Evolutionary conservation across 2,888 invertebrate genomes (phyloP).

Genomic region (Chymomyza caudatula): DNA sequence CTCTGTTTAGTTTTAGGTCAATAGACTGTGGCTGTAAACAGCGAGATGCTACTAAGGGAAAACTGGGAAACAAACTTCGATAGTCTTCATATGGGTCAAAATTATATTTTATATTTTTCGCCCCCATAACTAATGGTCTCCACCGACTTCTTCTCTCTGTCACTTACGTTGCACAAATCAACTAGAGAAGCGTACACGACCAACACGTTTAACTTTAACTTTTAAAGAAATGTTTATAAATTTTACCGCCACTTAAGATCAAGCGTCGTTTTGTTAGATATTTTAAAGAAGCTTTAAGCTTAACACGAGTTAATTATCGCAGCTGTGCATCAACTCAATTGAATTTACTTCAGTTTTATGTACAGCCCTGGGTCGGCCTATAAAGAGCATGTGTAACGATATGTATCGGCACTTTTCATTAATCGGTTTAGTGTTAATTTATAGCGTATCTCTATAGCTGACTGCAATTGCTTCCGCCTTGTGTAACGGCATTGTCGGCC

Average conservation of each 20-base stretch:
- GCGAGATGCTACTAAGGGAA: too few species aligned
- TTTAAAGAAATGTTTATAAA: conserved; percentile 33
- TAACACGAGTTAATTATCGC: conserved; percentile 19
- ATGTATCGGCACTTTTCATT: conserved; percentile 66
- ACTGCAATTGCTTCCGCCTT: conserved; percentile 64
- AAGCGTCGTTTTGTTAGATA: not conserved
- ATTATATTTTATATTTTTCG: too few species aligned
- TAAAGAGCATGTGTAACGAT: conserved; percentile 56
- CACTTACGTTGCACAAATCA: too few species aligned
- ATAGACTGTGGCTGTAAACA: too few species aligned
- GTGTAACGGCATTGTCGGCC: conserved; percentile 31
- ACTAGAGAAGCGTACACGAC: too few species aligned
- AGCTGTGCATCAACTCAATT: conserved; percentile 54
- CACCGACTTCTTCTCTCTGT: too few species aligned
- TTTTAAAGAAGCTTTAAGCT: not conserved
- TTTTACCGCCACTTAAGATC: conserved; percentile 27
- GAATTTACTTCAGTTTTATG: conserved; percentile 37
- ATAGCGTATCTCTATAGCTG: conserved; percentile 60
- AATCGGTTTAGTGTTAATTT: conserved; percentile 72
- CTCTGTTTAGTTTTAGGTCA: too few species aligned
- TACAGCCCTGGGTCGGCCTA: not conserved
- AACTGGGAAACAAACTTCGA: too few species aligned
- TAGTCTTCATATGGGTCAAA: too few species aligned
- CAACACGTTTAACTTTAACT: conserved; percentile 20
- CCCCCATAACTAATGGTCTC: too few species aligned